Percentiles rank a stretch among this genome's conserved stretches.
Conservation (phyloP, 2,113 vertebrate species). For the Tachysurus fulvidraco region DNA sequence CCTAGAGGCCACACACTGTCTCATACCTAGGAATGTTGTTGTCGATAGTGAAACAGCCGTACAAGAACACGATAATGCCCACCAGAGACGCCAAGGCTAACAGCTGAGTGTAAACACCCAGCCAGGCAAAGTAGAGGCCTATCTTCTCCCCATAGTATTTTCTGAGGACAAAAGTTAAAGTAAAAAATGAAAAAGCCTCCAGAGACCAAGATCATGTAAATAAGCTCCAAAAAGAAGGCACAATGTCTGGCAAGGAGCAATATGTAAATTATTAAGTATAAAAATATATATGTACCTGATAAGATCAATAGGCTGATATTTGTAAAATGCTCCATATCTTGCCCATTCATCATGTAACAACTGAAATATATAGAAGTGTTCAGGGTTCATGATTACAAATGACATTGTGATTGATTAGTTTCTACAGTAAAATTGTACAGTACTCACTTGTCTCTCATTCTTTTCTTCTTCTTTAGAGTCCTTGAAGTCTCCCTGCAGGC, state of each 20-base stretch:
- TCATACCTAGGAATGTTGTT: slow-evolving; percentile 91
- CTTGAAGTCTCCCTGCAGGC: slow-evolving; percentile 71
- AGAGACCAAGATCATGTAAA: neutral
- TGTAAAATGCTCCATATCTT: slow-evolving; percentile 92
- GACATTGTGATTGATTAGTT: neutral
- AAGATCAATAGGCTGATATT: slow-evolving; percentile 95
- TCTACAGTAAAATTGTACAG: neutral
- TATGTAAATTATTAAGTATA: slow-evolving; percentile 9
- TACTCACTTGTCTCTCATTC: slow-evolving; percentile 74
- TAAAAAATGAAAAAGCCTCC: neutral
- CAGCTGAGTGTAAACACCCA: slow-evolving; percentile 94
- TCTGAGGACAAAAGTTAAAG: slow-evolving; percentile 68
- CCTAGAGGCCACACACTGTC: neutral
- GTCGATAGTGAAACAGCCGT: slow-evolving; percentile 90
- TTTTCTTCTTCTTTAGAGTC: slow-evolving; percentile 63
- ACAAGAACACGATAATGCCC: slow-evolving; percentile 94
- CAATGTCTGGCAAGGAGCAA: neutral
- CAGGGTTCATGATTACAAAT: neutral
- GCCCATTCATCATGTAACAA: slow-evolving; percentile 93
- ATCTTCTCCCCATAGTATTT: slow-evolving; percentile 99
- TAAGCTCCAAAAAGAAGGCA: neutral
- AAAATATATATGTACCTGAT: slow-evolving; percentile 79
- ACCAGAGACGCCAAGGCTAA: slow-evolving; percentile 90
- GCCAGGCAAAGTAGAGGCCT: slow-evolving; percentile 97
- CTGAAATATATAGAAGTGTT: slow-evolving; percentile 64